These are phyloP conservation scores for Corvus cornix DNA, from an alignment of 2,113 vertebrate species.

Conservation along the genomic window DNA sequence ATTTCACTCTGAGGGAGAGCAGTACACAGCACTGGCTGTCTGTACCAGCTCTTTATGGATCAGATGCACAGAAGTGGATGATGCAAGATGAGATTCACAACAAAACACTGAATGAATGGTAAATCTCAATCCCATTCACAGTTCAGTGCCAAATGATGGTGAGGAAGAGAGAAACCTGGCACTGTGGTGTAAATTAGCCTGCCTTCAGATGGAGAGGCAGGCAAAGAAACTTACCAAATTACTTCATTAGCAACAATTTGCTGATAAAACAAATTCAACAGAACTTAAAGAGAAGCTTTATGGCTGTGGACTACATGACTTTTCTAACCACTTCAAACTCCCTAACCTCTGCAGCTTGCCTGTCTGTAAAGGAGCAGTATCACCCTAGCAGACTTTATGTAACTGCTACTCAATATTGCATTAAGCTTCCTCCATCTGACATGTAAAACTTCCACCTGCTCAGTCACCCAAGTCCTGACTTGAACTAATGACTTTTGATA, in stretches of 20 bases:
- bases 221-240: background rate
- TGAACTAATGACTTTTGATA: constrained; percentile 50
- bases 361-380: background rate
- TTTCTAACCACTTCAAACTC: background rate
- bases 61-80: background rate
- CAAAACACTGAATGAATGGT: background rate
- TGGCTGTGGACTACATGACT: background rate
- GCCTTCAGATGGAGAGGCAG: background rate
- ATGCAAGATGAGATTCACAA: background rate
- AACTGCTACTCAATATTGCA: constrained; percentile 41
- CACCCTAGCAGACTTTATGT: constrained; percentile 28
- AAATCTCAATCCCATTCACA: background rate
- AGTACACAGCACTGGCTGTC: background rate
- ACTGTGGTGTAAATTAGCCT: background rate
- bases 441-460: constrained; percentile 57
- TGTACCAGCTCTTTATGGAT: background rate
- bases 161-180: background rate
- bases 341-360: background rate
- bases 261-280: background rate
- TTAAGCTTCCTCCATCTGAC: constrained; percentile 50
- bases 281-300: background rate
- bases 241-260: background rate
- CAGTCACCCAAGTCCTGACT: constrained; percentile 48
- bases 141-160: background rate
- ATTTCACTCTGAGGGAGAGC: background rate